Percentiles rank a stretch among this genome's conserved stretches.
Evolutionary conservation across 2,797 vertebrate species (phyloP).

Genomic region (Hoplostethus mediterraneus): DNA sequence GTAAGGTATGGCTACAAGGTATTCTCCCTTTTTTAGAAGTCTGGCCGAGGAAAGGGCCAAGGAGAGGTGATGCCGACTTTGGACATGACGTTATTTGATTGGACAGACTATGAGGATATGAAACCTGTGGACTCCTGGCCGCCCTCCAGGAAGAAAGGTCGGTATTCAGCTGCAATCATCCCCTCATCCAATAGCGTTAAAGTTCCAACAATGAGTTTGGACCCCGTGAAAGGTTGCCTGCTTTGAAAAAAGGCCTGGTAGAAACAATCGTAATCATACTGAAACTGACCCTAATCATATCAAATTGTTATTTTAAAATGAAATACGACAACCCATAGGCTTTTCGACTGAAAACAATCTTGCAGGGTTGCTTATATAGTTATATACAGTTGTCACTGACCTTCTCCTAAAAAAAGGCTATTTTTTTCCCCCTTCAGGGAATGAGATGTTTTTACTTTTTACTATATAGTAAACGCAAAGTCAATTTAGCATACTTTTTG

Average conservation of each 20-base stretch:
- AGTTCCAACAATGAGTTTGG: background rate
- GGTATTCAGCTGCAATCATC: background rate
- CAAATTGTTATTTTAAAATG: background rate
- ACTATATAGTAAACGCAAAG: too few species aligned
- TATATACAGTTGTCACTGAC: background rate
- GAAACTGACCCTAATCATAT: background rate
- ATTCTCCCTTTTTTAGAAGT: conserved; percentile 66
- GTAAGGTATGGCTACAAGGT: background rate
- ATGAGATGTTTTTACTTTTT: too few species aligned
- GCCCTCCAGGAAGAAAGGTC: conserved; percentile 92
- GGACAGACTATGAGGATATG: conserved; percentile 98
- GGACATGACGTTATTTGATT: conserved; percentile 97
- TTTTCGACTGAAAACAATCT: background rate
- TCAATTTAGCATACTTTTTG: too few species aligned
- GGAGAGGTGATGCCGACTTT: conserved; percentile 96
- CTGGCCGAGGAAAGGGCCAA: conserved; percentile 80
- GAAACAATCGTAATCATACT: background rate
- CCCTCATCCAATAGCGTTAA: background rate
- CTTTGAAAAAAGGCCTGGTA: background rate
- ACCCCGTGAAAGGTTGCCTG: background rate
- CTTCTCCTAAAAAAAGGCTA: too few species aligned
- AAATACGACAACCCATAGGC: background rate
- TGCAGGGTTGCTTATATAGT: background rate
- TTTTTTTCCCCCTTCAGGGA: too few species aligned
- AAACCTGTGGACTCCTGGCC: conserved; percentile 92